These are phyloP conservation scores for Cirrhinus mrigala DNA, from an alignment of 2,797 vertebrate species.

Conservation along the genomic window DNA sequence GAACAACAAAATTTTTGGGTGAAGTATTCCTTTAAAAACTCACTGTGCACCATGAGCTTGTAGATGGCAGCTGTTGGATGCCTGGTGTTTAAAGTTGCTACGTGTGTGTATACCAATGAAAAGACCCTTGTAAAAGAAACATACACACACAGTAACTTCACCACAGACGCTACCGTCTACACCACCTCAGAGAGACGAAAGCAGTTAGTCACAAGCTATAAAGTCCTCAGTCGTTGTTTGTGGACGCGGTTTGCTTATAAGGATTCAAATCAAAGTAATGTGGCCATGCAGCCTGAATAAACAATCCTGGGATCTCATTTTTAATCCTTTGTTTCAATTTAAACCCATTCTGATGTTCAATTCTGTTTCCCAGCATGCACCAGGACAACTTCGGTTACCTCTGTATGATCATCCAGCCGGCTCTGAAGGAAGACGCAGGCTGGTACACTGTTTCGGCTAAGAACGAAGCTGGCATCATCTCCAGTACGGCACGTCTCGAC, in stretches of 20 bases:
- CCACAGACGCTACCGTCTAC: slow-evolving; percentile 40
- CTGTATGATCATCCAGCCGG: slow-evolving; percentile 98
- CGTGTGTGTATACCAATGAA: slow-evolving; percentile 7
- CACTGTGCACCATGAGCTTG: slow-evolving; percentile 9
- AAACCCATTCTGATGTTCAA: slow-evolving; percentile 11
- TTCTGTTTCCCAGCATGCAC: slow-evolving; percentile 87
- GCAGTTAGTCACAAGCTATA: slow-evolving; percentile 10
- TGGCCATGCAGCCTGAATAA: background rate
- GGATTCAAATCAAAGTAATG: background rate
- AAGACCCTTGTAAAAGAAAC: slow-evolving; percentile 53
- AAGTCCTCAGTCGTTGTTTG: background rate
- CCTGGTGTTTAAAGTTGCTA: slow-evolving; percentile 8
- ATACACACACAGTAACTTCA: slow-evolving; percentile 14
- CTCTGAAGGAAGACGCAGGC: slow-evolving; percentile 93
- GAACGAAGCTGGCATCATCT: slow-evolving; percentile 96
- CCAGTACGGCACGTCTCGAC: slow-evolving; percentile 94
- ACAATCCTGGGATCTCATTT: slow-evolving; percentile 1
- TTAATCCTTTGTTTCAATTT: background rate
- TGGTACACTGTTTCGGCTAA: slow-evolving; percentile 99
- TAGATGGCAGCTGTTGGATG: slow-evolving; percentile 51
- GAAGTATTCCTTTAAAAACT: background rate
- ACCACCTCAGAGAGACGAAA: slow-evolving; percentile 47
- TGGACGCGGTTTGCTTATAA: background rate
- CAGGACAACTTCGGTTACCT: slow-evolving; percentile 97
- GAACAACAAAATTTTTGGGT: too few relatives aligned